These are phyloP conservation scores for Macropodus opercularis DNA, from an alignment of 2,797 vertebrate genomes.

Conservation along the genomic window DNA sequence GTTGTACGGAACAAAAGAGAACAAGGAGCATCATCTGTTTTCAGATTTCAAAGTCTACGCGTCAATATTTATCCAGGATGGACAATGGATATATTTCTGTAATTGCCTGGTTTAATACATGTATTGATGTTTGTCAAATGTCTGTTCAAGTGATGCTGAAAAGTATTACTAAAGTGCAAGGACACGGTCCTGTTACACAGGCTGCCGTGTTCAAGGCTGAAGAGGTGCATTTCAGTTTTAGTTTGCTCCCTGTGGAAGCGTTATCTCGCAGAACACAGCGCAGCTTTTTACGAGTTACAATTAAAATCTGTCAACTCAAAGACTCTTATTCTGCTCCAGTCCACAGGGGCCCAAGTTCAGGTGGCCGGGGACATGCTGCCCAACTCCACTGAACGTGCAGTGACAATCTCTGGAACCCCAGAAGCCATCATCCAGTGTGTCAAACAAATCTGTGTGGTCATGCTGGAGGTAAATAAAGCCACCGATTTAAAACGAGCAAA, in stretches of 20 bases:
- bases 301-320: conserved; percentile 29
- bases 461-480: conserved; percentile 87
- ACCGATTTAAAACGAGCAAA: conserved; percentile 3
- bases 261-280: background rate
- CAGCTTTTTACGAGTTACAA: background rate
- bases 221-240: background rate
- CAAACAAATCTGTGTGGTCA: conserved; percentile 98
- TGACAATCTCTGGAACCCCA: conserved; percentile 97
- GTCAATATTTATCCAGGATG: too few species aligned
- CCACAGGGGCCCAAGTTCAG: conserved; percentile 97
- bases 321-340: conserved; percentile 76
- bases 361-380: conserved; percentile 98
- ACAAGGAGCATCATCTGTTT: too few species aligned
- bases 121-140: too few species aligned
- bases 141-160: too few species aligned
- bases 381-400: conserved; percentile 96
- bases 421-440: conserved; percentile 99
- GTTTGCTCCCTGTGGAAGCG: background rate
- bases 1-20: too few species aligned
- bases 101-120: too few species aligned
- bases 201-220: background rate
- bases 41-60: too few species aligned
- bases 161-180: too few species aligned
- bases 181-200: background rate
- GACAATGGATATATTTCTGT: too few species aligned